Base-by-base conservation (phyloP, 2,797 vertebrate genomes). In the Brachyalestes nurse region DNA sequence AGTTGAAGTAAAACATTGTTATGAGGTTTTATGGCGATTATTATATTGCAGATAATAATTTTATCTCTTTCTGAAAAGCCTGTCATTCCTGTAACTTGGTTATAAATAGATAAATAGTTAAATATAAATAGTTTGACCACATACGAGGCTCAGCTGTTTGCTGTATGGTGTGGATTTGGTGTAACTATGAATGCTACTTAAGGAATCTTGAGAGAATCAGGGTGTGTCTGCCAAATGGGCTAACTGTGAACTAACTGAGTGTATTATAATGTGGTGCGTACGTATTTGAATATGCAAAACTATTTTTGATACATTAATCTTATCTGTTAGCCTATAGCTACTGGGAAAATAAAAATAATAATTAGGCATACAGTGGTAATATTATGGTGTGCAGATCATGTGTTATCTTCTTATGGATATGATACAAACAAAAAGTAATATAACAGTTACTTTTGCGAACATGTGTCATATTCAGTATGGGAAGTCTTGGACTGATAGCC, bases 151-250 rank as follows among this genome's bases (percentile, higher is more conserved):
- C 21, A 19, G 23, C 23, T 61, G 60, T 47, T 21, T 34, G 17
- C 17, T 16, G 6, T 0, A 5, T 2, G 25, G 7, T 75, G 14
- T 71, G 47, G 16, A 70, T 70, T 70, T 70, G 23, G 10, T 71
- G 10, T 17, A 58, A 47, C 6, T 45, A 61, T 47, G 45, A 34
- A 2, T 60, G 53, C 47, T 61, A 38, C 28, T 61, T 6, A 55
- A 45, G 34, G 16, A 55, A 72, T 66, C 28, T 72, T 55, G 28
- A 53, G 42, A 78, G 58, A 49, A 17, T 57, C 66, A 70, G 38
- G 57, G 66, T 38, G 57, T 38, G 65, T 72, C 60, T 51, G 17
- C 76, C 65, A 60, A 28, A 16, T 71, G 66, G 34, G 17, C 51
- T 1, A n/a, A n/a, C 64, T 9, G 42, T 65, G 1, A 67, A 42